phyloP scores from a whole-genome alignment of 2,797 vertebrate genomes.

The Gambelia wislizenii region DNA sequence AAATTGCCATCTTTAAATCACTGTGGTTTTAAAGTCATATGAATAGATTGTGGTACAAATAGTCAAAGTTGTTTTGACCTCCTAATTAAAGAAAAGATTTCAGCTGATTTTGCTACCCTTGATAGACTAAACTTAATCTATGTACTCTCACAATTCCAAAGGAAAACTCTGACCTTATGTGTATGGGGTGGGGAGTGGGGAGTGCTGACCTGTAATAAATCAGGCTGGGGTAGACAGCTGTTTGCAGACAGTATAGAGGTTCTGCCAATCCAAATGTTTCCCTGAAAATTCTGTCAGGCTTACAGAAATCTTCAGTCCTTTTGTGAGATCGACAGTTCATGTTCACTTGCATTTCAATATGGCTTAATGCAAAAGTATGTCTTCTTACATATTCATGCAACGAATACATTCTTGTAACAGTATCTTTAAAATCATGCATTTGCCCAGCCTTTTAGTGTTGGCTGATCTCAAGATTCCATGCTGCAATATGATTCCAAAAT shows the following conservation, averaged over 20 bases:
- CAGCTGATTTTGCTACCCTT: background rate
- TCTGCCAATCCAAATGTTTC: background rate
- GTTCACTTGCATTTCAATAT: background rate
- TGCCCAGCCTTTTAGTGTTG: background rate
- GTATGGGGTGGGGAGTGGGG: background rate
- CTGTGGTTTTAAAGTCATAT: background rate
- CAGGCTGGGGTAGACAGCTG: background rate
- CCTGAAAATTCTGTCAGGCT: background rate
- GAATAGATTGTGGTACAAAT: accelerated
- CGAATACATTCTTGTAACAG: background rate
- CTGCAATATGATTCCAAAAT: conserved; percentile 16
- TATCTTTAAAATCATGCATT: background rate
- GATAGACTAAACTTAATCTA: background rate
- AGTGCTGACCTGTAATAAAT: background rate
- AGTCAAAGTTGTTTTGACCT: accelerated
- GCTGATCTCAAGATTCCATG: background rate
- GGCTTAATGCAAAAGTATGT: background rate
- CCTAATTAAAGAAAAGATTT: background rate
- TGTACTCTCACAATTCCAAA: background rate
- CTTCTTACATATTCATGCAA: background rate
- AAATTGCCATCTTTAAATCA: conserved; percentile 47
- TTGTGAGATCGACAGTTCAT: background rate
- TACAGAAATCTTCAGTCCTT: background rate
- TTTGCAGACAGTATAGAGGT: background rate
- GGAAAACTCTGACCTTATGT: background rate